Evolutionary conservation across 2,888 invertebrate species (phyloP).

Genomic region (Plagiodera versicolora): DNA sequence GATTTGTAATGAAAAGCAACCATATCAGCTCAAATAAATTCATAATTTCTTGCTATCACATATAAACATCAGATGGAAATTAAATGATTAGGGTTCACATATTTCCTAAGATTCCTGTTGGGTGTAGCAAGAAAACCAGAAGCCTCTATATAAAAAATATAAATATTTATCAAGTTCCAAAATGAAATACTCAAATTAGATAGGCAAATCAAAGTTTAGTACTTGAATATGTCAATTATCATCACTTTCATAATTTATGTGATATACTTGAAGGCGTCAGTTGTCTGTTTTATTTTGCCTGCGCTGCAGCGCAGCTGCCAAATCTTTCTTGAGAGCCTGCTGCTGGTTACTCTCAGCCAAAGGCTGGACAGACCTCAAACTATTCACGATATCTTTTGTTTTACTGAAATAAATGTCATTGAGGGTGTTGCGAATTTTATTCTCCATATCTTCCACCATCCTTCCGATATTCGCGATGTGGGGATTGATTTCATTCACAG

Average conservation of each 20-base stretch:
- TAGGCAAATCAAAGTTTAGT: not conserved
- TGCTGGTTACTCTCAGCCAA: constrained; percentile 83
- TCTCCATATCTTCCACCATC: constrained; percentile 99
- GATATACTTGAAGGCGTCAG: constrained; percentile 45
- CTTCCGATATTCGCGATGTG: constrained; percentile 98
- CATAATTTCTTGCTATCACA: too few species aligned
- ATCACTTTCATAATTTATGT: constrained; percentile 33
- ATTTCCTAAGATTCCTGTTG: not conserved
- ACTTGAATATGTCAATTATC: constrained; percentile 15
- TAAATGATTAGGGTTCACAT: constrained; percentile 9
- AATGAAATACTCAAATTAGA: not conserved
- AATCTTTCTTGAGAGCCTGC: constrained; percentile 81
- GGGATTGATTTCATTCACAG: constrained; percentile 89
- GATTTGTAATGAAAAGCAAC: constrained; percentile 17
- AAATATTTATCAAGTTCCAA: not conserved
- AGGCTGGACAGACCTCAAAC: constrained; percentile 75
- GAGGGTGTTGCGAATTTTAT: constrained; percentile 96
- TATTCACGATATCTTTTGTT: constrained; percentile 97
- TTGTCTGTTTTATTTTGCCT: constrained; percentile 70
- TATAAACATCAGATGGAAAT: too few species aligned
- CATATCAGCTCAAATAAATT: too few species aligned
- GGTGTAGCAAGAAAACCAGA: not conserved
- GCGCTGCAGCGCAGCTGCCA: constrained; percentile 80
- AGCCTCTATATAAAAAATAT: not conserved
- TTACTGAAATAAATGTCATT: constrained; percentile 99